Percentiles rank a stretch among this genome's conserved stretches.
Conservation (phyloP, 2,797 vertebrate genomes). For the Hoplostethus atlanticus region DNA sequence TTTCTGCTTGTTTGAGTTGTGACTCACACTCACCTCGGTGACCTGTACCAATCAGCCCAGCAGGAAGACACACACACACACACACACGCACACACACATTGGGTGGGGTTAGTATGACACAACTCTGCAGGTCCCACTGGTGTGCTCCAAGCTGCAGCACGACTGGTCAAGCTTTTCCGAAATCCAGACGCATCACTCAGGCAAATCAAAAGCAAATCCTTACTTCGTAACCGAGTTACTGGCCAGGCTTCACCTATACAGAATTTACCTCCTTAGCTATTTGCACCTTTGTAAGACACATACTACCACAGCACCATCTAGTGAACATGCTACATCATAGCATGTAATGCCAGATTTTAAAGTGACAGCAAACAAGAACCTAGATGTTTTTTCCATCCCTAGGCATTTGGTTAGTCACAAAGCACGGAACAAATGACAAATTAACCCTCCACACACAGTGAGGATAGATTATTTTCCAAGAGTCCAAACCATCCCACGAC, state of each 20-base stretch:
- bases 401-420: conserved; percentile 37
- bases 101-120: conserved; percentile 32
- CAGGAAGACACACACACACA: conserved; percentile 31
- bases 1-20: conserved; percentile 39
- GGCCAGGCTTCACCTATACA: background rate
- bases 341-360: background rate
- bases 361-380: background rate
- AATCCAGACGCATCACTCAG: background rate
- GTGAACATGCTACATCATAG: conserved; percentile 40
- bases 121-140: conserved; percentile 11
- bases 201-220: background rate
- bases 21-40: conserved; percentile 50
- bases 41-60: conserved; percentile 32
- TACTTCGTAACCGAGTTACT: background rate
- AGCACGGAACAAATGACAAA: conserved; percentile 9
- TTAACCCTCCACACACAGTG: background rate
- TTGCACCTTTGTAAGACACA: background rate
- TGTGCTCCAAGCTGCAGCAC: conserved; percentile 5
- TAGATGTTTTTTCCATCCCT: background rate
- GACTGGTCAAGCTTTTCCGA: background rate
- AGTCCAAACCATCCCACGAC: conserved; percentile 40
- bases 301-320: conserved; percentile 72
- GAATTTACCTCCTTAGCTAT: background rate
- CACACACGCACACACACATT: conserved; percentile 11
- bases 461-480: conserved; percentile 9